These are phyloP conservation scores for Parazoanthus atlanticus DNA, from an alignment of 92 coral and sea anemone species.

Conservation along the genomic window DNA sequence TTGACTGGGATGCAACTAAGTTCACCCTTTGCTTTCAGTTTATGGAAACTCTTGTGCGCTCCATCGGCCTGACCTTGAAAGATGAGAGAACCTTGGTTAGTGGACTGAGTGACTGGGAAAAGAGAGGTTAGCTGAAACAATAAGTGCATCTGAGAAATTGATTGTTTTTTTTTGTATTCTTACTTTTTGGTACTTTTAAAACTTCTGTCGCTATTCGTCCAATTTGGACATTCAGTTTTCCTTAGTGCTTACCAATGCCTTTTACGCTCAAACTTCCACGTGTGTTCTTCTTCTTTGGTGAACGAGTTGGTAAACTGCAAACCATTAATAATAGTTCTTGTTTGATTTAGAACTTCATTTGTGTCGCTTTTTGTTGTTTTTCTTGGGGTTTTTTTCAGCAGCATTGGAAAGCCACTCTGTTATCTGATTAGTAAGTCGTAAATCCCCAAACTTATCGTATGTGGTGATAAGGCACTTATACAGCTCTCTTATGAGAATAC, in stretches of 20 bases:
- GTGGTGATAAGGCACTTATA: background rate
- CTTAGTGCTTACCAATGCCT: no score
- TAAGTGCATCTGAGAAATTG: no score
- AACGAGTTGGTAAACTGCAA: no score
- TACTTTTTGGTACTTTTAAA: no score
- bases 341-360: no score
- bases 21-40: slow-evolving; percentile 63
- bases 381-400: background rate
- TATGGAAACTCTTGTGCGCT: slow-evolving; percentile 71
- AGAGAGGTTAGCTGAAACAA: slow-evolving; percentile 63
- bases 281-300: no score
- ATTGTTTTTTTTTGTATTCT: no score
- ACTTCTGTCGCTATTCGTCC: no score
- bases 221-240: no score
- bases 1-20: slow-evolving; percentile 58
- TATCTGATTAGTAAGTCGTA: background rate
- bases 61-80: slow-evolving; percentile 47
- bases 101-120: slow-evolving; percentile 71
- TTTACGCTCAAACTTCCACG: no score
- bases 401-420: no score
- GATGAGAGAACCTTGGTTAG: slow-evolving; percentile 57
- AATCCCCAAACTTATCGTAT: background rate
- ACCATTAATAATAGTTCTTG: no score
- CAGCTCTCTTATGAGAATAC: background rate
- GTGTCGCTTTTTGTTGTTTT: background rate